These are phyloP conservation scores for Podarcis lilfordi DNA, from an alignment of 2,797 vertebrate species.

Conservation along the genomic window DNA sequence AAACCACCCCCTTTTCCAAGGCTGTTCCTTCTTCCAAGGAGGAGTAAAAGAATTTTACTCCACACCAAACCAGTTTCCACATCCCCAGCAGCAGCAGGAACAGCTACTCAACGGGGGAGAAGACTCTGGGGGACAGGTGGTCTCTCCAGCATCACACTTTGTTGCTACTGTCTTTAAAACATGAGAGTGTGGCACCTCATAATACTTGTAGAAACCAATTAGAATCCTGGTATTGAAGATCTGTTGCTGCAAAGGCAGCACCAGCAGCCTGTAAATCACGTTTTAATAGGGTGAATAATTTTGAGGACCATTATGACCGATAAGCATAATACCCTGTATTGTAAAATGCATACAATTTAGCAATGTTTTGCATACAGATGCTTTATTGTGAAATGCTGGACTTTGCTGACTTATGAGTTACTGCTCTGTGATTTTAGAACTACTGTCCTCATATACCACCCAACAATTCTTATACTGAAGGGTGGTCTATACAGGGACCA, in stretches of 20 bases:
- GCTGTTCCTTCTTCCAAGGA: background rate
- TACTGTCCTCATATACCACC: too few species aligned
- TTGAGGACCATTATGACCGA: background rate
- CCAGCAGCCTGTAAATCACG: background rate
- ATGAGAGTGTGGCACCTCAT: background rate
- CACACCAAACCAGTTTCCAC: background rate
- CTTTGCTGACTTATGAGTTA: background rate
- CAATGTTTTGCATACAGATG: background rate
- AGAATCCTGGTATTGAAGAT: background rate
- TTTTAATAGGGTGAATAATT: background rate
- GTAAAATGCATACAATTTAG: background rate
- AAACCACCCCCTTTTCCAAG: background rate
- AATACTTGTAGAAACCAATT: background rate
- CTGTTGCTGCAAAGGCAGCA: background rate
- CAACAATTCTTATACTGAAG: background rate
- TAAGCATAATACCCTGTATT: background rate
- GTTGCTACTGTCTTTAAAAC: background rate
- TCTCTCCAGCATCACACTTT: background rate
- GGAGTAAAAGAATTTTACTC: background rate
- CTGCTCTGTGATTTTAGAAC: background rate
- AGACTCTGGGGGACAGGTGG: background rate
- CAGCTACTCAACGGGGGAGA: background rate
- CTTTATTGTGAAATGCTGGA: background rate
- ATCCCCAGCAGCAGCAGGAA: background rate
- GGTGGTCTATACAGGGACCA: background rate